These are phyloP conservation scores for Callipepla californica DNA, from an alignment of 2,113 vertebrate species.

Conservation along the genomic window DNA sequence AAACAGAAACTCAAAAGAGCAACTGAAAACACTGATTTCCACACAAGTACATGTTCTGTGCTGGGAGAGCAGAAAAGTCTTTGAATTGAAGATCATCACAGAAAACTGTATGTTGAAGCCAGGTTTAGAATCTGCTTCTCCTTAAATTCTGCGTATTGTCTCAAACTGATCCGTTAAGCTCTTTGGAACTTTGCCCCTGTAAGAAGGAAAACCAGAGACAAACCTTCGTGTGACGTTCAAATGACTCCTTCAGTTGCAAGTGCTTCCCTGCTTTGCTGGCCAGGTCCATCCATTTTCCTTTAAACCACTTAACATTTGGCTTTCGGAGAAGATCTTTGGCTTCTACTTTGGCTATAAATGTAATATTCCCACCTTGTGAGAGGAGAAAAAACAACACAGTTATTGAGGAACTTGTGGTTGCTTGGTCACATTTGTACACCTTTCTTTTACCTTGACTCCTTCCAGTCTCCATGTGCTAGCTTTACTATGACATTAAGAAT, in stretches of 20 bases:
- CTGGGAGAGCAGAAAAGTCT: not conserved
- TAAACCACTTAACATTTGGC: constrained; percentile 96
- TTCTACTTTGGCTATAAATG: constrained; percentile 94
- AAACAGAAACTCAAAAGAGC: not conserved
- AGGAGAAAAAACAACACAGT: not conserved
- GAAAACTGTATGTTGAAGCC: not conserved
- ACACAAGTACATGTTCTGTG: rapidly evolving
- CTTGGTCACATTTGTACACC: not conserved
- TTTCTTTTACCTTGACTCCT: not conserved
- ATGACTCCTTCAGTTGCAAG: constrained; percentile 95
- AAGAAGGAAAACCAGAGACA: not conserved
- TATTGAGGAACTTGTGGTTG: not conserved
- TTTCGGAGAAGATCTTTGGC: constrained; percentile 96
- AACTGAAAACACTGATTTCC: not conserved
- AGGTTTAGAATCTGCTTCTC: not conserved
- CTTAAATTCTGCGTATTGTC: not conserved
- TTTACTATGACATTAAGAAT: not conserved
- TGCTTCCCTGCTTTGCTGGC: constrained; percentile 99
- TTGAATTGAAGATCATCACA: not conserved
- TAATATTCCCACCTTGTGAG: constrained; percentile 89
- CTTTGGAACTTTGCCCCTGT: not conserved
- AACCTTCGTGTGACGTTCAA: constrained; percentile 92
- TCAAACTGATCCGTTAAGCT: not conserved
- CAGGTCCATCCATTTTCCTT: constrained; percentile 99
- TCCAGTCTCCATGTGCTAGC: not conserved